Evolutionary conservation across 2,888 invertebrate species (phyloP), one percentile per base, ranked within the genome.

Genomic region (Conistra vaccinii): DNA sequence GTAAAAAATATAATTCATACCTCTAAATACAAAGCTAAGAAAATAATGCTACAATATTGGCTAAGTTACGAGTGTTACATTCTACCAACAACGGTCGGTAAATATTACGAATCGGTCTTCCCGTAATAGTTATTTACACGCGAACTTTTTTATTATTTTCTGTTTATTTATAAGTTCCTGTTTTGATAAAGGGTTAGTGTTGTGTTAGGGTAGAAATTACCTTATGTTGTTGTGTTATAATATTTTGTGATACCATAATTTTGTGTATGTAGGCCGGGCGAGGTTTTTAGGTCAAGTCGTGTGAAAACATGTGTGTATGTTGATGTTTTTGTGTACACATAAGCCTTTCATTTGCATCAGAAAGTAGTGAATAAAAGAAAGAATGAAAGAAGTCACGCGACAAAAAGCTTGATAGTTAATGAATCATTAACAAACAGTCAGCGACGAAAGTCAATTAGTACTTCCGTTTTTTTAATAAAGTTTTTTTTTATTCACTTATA

Each of bases 121-220:
- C 53, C 39, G 5, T 63, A 83, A 78, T 70, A 48, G 53, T 57
- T 35, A 68, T 53, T 55, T 35, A 60, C 68, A 74, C 67, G 55
- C 69, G 23, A 71, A 48, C 39, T 45, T 78, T 72, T 29, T 72
- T 78, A 51, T 45, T 69, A 20, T 39, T 69, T 69, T 60, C 63
- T 76, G 60, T 45, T 26, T 80, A 70, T 76, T 35, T 68, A 74
- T 60, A 70, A 75, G 29, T 83, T 81, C 48, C 67, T 57, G 62
- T 70, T 83, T 17, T 78, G 58, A 73, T 78, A 60, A 55, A 77
- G 48, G 35, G 48, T 62, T 51, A n/a, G 23, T 63, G 60, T 53
- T 51, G 23, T 78, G 42, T 48, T 62, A n/a, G 51, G 67, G 61
- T 39, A 4, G 7, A 61, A 26, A 62, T 42, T 32, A 45, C 51